Base-by-base conservation (phyloP, 2,797 vertebrate genomes). In the Philypnodon macrostomus region DNA sequence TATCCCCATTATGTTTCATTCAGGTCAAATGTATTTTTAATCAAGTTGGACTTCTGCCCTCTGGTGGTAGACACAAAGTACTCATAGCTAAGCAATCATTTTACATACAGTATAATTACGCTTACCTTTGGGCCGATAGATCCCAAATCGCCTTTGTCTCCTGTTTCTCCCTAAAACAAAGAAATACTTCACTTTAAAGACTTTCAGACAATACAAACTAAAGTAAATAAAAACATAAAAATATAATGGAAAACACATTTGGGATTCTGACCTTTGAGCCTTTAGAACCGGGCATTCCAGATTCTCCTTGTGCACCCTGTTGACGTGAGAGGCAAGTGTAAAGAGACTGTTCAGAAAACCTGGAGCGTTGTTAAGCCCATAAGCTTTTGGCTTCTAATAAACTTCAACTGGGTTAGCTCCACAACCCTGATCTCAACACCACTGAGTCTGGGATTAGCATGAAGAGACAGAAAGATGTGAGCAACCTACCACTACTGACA, bases 261-360 rank as follows among this genome's bases (percentile, higher is more conserved):
- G 15, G 7, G 4, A 2, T 38, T 79, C 92, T 95, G 74, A 98
- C 96, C 96, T 98, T 99, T 79, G 93, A 93, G 85, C 96, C 96
- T 78, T 96, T 97, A 1, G 60, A 67, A 50, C 96, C 96, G 75
- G 93, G 93, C 85, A 83, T 63, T 58, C 96, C 96, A 63, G 91
- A 41, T 85, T 99, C 96, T 66, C 96, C 96, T 80, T 91, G 89
- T 49, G 90, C 93, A 30, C 96, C 96, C 96, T 99, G 85, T 59
- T 47, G 0, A 4, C 44, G 31, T 1, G 16, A 18, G 7, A 60
- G 54, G 38, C 36, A 39, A 44, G 53, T 31, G 36, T 30, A 21
- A 44, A 58, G 46, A 17, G 7, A 2, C 44, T 14, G 4, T 53
- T 58, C 27, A 41, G 2, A 54, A 49, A 52, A n/a, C n/a, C n/a